Conservation (phyloP, 2,797 vertebrate species). For the Malurus leucopterus region DNA sequence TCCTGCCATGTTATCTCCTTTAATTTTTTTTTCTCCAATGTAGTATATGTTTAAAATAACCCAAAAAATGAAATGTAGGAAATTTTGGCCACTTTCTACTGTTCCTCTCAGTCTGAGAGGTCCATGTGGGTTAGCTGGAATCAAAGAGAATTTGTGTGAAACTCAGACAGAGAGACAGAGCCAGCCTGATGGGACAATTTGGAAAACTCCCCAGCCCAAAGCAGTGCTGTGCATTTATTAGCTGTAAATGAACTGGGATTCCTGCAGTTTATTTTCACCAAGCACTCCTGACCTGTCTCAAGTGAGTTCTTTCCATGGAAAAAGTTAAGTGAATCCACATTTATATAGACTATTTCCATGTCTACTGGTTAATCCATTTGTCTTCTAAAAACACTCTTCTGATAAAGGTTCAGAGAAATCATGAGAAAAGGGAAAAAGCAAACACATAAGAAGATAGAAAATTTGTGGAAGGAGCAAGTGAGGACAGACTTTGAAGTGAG, state of each 20-base stretch:
- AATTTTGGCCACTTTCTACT: neutral
- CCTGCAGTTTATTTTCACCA: neutral
- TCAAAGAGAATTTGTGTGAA: neutral
- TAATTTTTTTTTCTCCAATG: neutral
- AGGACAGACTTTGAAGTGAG: constrained; percentile 5
- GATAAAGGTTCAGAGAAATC: neutral
- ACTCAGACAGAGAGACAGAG: neutral
- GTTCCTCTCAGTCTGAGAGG: neutral
- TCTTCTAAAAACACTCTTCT: neutral
- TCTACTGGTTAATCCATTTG: neutral
- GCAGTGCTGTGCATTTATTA: neutral
- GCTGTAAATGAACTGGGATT: neutral
- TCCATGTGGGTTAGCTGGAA: neutral
- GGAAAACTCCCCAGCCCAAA: neutral
- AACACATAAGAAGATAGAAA: neutral
- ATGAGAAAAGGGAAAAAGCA: neutral
- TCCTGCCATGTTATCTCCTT: neutral
- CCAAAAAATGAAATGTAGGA: neutral
- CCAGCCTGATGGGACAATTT: neutral
- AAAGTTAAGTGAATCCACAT: neutral
- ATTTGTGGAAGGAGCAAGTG: neutral
- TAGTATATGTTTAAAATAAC: neutral
- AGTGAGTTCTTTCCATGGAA: neutral
- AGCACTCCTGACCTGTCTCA: neutral
- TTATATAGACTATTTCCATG: neutral